These are phyloP conservation scores for Neodiprion pinetum DNA, from an alignment of 1,140 invertebrate genomes.

Conservation along the genomic window DNA sequence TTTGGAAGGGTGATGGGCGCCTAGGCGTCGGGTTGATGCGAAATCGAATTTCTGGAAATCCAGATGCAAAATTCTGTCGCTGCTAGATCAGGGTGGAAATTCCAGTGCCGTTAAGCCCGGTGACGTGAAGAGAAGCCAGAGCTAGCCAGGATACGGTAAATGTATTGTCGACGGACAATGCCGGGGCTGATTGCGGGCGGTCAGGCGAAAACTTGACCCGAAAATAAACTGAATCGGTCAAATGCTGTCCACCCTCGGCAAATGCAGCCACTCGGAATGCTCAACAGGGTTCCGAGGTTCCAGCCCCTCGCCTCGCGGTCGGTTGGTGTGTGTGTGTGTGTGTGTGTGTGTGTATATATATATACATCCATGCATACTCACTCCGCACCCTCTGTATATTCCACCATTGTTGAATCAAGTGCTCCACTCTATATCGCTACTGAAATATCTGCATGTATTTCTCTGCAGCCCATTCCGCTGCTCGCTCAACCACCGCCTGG, in stretches of 20 bases:
- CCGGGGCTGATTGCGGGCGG: slow-evolving; percentile 50
- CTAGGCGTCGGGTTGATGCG: neutral
- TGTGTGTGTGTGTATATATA: too few species aligned
- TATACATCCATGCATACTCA: too few species aligned
- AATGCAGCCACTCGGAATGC: slow-evolving; percentile 44
- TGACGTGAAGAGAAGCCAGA: slow-evolving; percentile 15
- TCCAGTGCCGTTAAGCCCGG: neutral
- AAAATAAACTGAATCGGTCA: slow-evolving; percentile 51
- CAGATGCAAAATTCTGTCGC: slow-evolving; percentile 39
- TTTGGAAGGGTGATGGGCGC: too few species aligned
- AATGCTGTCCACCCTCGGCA: slow-evolving; percentile 38
- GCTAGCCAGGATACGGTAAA: slow-evolving; percentile 33
- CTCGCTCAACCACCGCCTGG: too few species aligned
- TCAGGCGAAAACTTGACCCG: slow-evolving; percentile 51
- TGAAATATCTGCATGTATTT: slow-evolving; percentile 5
- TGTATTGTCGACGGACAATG: slow-evolving; percentile 53
- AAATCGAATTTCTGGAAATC: slow-evolving; percentile 52
- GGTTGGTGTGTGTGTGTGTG: too few species aligned
- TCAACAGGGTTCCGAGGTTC: slow-evolving; percentile 13
- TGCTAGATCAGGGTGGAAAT: slow-evolving; percentile 19
- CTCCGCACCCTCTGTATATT: neutral
- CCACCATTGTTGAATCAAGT: slow-evolving; percentile 4
- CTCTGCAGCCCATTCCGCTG: neutral
- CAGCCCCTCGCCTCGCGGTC: neutral
- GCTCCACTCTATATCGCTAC: neutral